A percentile compares a stretch with the other conserved stretches of the same genome.
Conservation (phyloP, 2,113 vertebrate species). For the Catharus fuscescens region DNA sequence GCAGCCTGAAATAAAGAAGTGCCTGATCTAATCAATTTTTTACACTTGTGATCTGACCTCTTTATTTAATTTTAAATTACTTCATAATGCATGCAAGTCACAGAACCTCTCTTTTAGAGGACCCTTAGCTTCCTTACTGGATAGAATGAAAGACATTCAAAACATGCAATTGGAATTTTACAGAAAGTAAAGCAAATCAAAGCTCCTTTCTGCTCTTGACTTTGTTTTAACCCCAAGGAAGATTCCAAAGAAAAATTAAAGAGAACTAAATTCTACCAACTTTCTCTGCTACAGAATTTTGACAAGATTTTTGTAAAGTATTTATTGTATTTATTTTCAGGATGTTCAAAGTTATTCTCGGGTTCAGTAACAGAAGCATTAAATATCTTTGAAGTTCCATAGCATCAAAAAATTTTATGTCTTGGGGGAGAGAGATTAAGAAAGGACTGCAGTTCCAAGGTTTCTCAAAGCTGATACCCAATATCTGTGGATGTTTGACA, state of each 20-base stretch:
- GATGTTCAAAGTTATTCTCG: not conserved
- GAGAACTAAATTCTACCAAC: not conserved
- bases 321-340: not conserved
- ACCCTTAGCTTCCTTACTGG: not conserved
- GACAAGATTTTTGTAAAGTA: rapidly evolving
- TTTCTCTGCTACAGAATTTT: not conserved
- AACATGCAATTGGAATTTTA: not conserved
- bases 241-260: not conserved
- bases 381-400: not conserved
- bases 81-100: not conserved
- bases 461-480: not conserved
- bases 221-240: not conserved
- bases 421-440: not conserved
- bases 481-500: not conserved
- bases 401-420: not conserved
- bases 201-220: not conserved
- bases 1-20: not conserved
- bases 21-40: not conserved
- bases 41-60: not conserved
- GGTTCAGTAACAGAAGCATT: not conserved
- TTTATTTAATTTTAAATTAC: not conserved
- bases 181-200: not conserved
- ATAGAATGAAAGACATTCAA: not conserved
- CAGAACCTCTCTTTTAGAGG: not conserved
- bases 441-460: not conserved